These are phyloP conservation scores for Muscicapa striata DNA, from an alignment of 2,797 vertebrate species.

Conservation along the genomic window DNA sequence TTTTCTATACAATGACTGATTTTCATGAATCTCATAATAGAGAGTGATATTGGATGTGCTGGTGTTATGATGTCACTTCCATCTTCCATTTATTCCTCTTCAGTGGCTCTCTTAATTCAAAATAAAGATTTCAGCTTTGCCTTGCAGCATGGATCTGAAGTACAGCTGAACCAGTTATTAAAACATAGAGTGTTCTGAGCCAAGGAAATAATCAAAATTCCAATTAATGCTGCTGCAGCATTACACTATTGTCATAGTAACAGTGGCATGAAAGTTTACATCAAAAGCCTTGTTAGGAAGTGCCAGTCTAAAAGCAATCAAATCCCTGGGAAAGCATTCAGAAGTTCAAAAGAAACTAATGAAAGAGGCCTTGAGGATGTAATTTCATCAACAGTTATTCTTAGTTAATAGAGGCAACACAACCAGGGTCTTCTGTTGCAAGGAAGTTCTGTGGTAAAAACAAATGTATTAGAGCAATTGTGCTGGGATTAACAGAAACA, in stretches of 20 bases:
- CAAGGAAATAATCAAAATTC: conserved; percentile 60
- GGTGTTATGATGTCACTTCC: neutral
- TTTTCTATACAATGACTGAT: neutral
- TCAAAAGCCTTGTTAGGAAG: conserved; percentile 63
- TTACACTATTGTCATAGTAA: conserved; percentile 69
- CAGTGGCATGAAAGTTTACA: conserved; percentile 61
- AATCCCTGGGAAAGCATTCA: conserved; percentile 61
- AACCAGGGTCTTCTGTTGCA: neutral
- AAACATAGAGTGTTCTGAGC: conserved; percentile 54
- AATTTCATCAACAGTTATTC: conserved; percentile 38
- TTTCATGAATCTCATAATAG: neutral
- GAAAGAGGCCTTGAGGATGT: conserved; percentile 53
- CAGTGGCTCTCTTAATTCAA: neutral
- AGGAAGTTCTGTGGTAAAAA: neutral
- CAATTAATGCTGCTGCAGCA: conserved; percentile 53
- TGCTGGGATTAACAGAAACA: neutral
- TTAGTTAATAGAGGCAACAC: conserved; percentile 24
- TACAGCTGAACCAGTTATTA: conserved; percentile 57
- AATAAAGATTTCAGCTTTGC: conserved; percentile 38
- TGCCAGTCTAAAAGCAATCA: conserved; percentile 57
- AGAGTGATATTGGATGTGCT: neutral
- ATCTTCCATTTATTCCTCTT: neutral
- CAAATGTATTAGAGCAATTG: neutral
- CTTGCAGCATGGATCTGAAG: conserved; percentile 38
- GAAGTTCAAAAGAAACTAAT: conserved; percentile 70